Evolutionary conservation across 92 coral and sea anemone species (phyloP).

Genomic region (Metridium senile): DNA sequence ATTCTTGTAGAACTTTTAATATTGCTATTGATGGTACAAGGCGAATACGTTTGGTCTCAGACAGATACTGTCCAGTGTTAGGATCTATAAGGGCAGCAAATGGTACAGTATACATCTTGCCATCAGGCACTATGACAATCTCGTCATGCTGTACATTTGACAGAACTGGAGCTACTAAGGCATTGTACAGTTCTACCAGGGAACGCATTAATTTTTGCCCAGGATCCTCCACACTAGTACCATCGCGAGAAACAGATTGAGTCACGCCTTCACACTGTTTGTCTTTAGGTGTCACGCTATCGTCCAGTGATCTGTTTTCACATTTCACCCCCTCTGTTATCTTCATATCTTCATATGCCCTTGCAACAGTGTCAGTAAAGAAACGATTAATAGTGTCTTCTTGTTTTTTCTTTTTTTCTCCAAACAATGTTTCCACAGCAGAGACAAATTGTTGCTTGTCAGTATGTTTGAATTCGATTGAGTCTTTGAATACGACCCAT

Average conservation of each 20-base stretch:
- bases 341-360: background rate
- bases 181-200: background rate
- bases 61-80: slow-evolving; percentile 9
- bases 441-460: background rate
- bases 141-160: background rate
- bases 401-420: background rate
- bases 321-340: background rate
- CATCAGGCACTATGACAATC: slow-evolving; percentile 33
- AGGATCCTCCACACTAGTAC: background rate
- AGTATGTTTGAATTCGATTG: background rate
- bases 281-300: background rate
- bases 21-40: slow-evolving; percentile 24
- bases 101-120: slow-evolving; percentile 10
- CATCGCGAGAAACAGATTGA: background rate
- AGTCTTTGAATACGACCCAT: background rate
- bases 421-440: background rate
- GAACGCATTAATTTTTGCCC: background rate
- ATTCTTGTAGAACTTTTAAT: slow-evolving; percentile 10
- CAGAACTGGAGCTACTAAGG: slow-evolving; percentile 3
- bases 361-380: background rate
- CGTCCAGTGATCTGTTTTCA: background rate
- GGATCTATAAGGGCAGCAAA: slow-evolving; percentile 35
- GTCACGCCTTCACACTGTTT: background rate
- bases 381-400: background rate
- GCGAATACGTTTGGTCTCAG: slow-evolving; percentile 29